These are phyloP conservation scores for Oncorhynchus mykiss DNA, from an alignment of 2,113 vertebrate species.

Conservation along the genomic window DNA sequence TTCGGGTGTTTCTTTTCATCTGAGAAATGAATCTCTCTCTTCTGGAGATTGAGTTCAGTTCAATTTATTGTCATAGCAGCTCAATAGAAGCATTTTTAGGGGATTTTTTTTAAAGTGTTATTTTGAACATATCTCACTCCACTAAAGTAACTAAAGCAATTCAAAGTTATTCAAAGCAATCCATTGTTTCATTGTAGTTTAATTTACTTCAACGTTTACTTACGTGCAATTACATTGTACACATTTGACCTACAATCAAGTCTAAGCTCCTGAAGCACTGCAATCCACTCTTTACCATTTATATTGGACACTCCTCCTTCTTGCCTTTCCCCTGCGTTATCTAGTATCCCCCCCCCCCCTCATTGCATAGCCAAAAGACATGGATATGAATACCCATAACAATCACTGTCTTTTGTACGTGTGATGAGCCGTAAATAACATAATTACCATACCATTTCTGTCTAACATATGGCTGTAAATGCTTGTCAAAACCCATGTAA, in stretches of 20 bases:
- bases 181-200: neutral
- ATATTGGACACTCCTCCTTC: neutral
- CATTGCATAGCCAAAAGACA: slow-evolving; percentile 52
- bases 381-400: slow-evolving; percentile 31
- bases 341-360: slow-evolving; percentile 51
- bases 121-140: slow-evolving; percentile 36
- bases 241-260: neutral
- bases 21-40: slow-evolving; percentile 44
- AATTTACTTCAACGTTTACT: neutral
- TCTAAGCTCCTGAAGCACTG: neutral
- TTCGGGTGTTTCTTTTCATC: slow-evolving; percentile 43
- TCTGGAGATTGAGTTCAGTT: slow-evolving; percentile 37
- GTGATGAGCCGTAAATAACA: slow-evolving; percentile 35
- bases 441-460: slow-evolving; percentile 57
- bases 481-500: slow-evolving; percentile 55
- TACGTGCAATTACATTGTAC: neutral
- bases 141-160: neutral
- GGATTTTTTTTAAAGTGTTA: slow-evolving; percentile 27
- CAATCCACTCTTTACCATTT: neutral
- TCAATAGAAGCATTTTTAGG: slow-evolving; percentile 49
- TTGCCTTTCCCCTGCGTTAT: neutral
- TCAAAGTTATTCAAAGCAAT: neutral
- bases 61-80: slow-evolving; percentile 50
- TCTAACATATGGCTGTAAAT: slow-evolving; percentile 46
- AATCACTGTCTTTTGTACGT: slow-evolving; percentile 30